phyloP scores from a whole-genome alignment of 2,113 vertebrate genomes.

The Sus scrofa region T2T-Sscrofa CM000828.6:20599501-20600000 shows the following conservation, averaged over 20 bases:
- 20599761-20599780: not conserved
- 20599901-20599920: not conserved
- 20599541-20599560: not conserved
- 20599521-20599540: not conserved
- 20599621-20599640: not conserved
- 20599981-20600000: not conserved
- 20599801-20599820: not conserved
- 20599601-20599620: not conserved
- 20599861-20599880: not conserved
- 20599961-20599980: not conserved
- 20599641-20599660: not conserved
- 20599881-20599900: not conserved
- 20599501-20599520: not conserved
- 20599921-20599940: not conserved
- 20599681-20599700: conserved; percentile 4
- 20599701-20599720: not conserved
- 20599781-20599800: not conserved
- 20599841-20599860: not conserved
- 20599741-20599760: not conserved
- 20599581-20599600: not conserved
- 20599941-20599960: not conserved
- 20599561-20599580: conserved; percentile 14
- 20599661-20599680: not conserved
- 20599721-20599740: not conserved
- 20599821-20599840: not conserved